Evolutionary conservation across 1,140 invertebrate genomes (phyloP).

Genomic region (Pararge aegeria): DNA sequence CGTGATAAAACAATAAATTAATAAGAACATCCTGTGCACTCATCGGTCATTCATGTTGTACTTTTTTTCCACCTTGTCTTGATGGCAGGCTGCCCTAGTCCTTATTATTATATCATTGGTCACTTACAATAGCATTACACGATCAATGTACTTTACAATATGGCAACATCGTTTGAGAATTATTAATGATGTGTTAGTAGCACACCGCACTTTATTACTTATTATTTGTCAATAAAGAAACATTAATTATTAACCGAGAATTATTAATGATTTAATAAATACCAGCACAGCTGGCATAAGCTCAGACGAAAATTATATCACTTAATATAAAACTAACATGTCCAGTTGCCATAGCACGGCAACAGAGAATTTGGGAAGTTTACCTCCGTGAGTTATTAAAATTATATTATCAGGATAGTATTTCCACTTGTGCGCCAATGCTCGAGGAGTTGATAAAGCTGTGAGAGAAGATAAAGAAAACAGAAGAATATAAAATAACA

Average conservation of each 20-base stretch:
- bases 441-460: too few relatives aligned
- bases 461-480: too few relatives aligned
- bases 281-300: too few relatives aligned
- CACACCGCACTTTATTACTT: conserved; percentile 2
- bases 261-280: background rate
- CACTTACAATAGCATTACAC: conserved; percentile 49
- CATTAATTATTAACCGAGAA: background rate
- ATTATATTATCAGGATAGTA: too few relatives aligned
- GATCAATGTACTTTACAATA: conserved; percentile 30
- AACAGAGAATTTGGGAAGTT: too few relatives aligned
- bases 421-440: too few relatives aligned
- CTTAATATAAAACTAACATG: too few relatives aligned
- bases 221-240: background rate
- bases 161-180: conserved; percentile 35
- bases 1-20: too few relatives aligned
- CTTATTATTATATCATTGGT: conserved; percentile 31
- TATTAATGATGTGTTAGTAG: conserved; percentile 36
- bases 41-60: conserved; percentile 50
- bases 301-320: too few relatives aligned
- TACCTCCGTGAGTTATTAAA: too few relatives aligned
- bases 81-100: conserved; percentile 36
- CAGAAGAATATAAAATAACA: too few relatives aligned
- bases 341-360: too few relatives aligned
- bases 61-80: conserved; percentile 54
- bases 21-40: conserved; percentile 27